These are phyloP conservation scores for Eupithecia vulgata DNA, from an alignment of 2,888 invertebrate species.

Conservation along the genomic window DNA sequence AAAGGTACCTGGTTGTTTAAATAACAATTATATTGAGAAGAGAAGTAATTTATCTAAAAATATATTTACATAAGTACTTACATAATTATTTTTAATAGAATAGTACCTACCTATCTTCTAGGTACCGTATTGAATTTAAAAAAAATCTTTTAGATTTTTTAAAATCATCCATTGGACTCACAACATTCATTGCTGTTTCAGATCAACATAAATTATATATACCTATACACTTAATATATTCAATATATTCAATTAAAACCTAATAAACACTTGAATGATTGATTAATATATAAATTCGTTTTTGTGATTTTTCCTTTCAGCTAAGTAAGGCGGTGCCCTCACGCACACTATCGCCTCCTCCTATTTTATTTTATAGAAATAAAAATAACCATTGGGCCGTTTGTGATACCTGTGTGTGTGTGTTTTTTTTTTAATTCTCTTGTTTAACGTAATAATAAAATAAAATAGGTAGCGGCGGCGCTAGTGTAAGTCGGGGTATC, in stretches of 20 bases:
- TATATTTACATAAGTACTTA: not conserved
- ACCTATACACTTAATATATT: not conserved
- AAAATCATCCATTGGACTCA: too few species aligned
- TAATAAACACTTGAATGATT: not conserved
- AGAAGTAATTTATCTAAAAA: not conserved
- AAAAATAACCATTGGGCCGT: too few species aligned
- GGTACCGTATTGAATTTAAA: not conserved
- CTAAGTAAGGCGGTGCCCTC: too few species aligned
- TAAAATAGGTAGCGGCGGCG: too few species aligned
- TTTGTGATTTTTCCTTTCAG: not conserved
- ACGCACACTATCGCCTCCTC: too few species aligned
- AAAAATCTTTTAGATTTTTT: not conserved
- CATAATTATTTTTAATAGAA: not conserved
- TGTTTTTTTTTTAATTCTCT: too few species aligned
- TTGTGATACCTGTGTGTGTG: too few species aligned
- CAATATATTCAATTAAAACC: not conserved
- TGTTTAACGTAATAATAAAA: too few species aligned
- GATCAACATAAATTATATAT: not conserved
- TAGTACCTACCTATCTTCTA: not conserved
- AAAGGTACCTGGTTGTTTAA: not conserved
- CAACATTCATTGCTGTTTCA: not conserved
- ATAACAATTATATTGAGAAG: not conserved
- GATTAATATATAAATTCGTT: not conserved
- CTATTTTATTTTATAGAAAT: too few species aligned
- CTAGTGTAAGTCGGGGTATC: not conserved